phyloP scores from a whole-genome alignment of 2,888 invertebrate genomes.

The Zygaena filipendulae region DNA sequence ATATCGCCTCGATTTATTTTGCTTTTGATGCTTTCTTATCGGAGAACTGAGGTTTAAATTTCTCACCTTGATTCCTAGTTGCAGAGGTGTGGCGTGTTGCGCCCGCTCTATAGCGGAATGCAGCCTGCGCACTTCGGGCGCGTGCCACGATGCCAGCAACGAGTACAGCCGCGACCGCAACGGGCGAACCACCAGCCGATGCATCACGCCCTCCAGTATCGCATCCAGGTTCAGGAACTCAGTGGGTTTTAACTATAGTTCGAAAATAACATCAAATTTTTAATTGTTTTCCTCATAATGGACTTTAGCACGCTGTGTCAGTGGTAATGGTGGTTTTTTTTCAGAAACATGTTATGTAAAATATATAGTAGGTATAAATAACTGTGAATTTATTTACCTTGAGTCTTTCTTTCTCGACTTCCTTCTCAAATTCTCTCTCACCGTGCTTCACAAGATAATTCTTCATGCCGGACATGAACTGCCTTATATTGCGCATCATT shows the following conservation, averaged over 20 bases:
- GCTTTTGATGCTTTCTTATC: too few species aligned
- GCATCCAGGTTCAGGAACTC: slow-evolving; percentile 97
- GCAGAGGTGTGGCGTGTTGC: slow-evolving; percentile 73
- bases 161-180: slow-evolving; percentile 85
- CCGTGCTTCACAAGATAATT: slow-evolving; percentile 97
- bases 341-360: too few species aligned
- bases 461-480: slow-evolving; percentile 99
- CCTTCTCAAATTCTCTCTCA: slow-evolving; percentile 90
- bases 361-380: neutral
- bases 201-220: slow-evolving; percentile 94
- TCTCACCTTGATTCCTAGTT: slow-evolving; percentile 79
- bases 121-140: slow-evolving; percentile 78
- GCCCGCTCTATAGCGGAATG: slow-evolving; percentile 78
- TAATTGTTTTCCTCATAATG: too few species aligned
- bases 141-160: slow-evolving; percentile 90
- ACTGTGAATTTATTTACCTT: too few species aligned
- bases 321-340: too few species aligned
- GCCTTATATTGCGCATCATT: slow-evolving; percentile 91
- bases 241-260: slow-evolving; percentile 78
- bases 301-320: too few species aligned
- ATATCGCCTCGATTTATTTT: too few species aligned
- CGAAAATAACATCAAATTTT: slow-evolving; percentile 1
- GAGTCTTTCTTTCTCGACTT: slow-evolving; percentile 86
- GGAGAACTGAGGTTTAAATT: too few species aligned
- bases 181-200: slow-evolving; percentile 89